A percentile compares a stretch with the other conserved stretches of the same genome.
Evolutionary conservation across 1,140 invertebrate species (phyloP).

Genomic region (Aplysia californica): DNA sequence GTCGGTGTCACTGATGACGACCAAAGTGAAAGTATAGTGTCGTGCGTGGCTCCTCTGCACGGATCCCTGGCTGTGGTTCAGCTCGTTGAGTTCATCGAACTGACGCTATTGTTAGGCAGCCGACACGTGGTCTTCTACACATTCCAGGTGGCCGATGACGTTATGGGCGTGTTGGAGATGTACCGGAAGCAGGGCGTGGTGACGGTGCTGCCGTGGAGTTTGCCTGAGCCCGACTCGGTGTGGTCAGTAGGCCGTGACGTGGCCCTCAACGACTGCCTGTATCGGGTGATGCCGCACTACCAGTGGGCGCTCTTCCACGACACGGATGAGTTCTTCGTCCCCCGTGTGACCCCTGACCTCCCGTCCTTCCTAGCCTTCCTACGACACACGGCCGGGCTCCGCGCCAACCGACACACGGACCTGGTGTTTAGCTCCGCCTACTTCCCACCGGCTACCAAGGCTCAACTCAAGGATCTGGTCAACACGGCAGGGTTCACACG

Average conservation of each 20-base stretch:
- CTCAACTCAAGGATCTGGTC: neutral
- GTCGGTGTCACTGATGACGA: no score
- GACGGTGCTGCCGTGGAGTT: constrained; percentile 22
- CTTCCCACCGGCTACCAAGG: constrained; percentile 11
- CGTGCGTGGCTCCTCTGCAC: constrained; percentile 23
- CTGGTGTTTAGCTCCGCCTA: constrained; percentile 18
- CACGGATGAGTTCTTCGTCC: constrained; percentile 30
- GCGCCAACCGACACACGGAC: constrained; percentile 4
- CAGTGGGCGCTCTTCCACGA: constrained; percentile 25
- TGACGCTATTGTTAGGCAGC: constrained; percentile 23
- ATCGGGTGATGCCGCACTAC: constrained; percentile 28
- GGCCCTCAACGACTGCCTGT: constrained; percentile 31
- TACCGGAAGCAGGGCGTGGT: constrained; percentile 25
- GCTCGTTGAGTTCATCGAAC: constrained; percentile 30
- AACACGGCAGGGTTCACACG: neutral
- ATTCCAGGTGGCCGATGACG: constrained; percentile 12
- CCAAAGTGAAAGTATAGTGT: no score
- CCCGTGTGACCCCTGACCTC: constrained; percentile 8
- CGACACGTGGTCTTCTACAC: constrained; percentile 27
- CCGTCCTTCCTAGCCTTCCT: constrained; percentile 16
- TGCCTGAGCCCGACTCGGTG: constrained; percentile 19
- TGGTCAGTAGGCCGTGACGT: constrained; percentile 27
- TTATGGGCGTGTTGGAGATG: constrained; percentile 18
- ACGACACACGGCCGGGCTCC: neutral
- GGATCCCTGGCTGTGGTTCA: constrained; percentile 22